Evolutionary conservation across 2,797 vertebrate species (phyloP).

Genomic region (Esox lucius): DNA sequence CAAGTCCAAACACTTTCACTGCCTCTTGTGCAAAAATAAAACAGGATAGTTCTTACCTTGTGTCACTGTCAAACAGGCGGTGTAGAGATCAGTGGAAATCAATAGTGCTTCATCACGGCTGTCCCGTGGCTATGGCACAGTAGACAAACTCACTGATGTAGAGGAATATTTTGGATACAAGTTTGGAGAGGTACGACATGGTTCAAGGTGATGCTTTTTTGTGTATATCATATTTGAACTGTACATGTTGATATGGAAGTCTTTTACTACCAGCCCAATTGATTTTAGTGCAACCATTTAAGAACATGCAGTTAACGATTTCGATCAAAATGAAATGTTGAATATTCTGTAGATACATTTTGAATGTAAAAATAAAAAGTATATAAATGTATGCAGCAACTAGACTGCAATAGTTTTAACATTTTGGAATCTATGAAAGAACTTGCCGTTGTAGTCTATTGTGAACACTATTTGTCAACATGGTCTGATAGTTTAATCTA

Average conservation of each 20-base stretch:
- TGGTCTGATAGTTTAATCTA: background rate
- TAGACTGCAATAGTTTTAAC: too few relatives aligned
- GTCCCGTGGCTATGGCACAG: background rate
- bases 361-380: too few relatives aligned
- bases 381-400: too few relatives aligned
- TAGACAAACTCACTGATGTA: background rate
- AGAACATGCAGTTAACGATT: background rate
- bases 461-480: background rate
- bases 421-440: too few relatives aligned
- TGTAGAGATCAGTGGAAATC: background rate
- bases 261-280: too few relatives aligned
- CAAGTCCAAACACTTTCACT: background rate
- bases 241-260: too few relatives aligned
- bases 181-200: too few relatives aligned
- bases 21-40: background rate
- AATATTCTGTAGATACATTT: background rate
- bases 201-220: too few relatives aligned
- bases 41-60: background rate
- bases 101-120: background rate
- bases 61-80: background rate
- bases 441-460: background rate
- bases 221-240: too few relatives aligned
- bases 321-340: background rate
- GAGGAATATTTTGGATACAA: background rate
- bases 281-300: background rate